Conservation (phyloP, 2,797 vertebrate genomes). For the Orestias chungarensis region DNA sequence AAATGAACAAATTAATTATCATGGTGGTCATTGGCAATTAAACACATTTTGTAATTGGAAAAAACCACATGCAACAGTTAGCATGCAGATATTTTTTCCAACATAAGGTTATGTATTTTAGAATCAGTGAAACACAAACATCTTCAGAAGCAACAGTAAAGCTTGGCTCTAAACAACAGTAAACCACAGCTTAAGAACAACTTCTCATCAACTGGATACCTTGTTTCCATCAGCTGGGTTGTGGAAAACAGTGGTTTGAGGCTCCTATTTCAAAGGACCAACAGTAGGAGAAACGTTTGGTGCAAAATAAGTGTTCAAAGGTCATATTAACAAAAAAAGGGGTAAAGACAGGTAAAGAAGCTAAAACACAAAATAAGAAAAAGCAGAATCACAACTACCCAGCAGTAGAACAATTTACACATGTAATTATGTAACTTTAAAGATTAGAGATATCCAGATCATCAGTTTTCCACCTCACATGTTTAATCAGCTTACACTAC, state of each 20-base stretch:
- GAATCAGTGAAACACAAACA: slow-evolving; percentile 24
- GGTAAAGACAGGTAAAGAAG: not conserved
- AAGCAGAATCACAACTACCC: slow-evolving; percentile 5
- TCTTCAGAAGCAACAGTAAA: slow-evolving; percentile 35
- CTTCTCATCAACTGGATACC: slow-evolving; percentile 81
- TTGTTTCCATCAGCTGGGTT: slow-evolving; percentile 98
- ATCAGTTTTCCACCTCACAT: slow-evolving; percentile 26
- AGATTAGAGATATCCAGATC: slow-evolving; percentile 8
- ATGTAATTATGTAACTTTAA: slow-evolving; percentile 5
- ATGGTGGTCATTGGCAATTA: not conserved
- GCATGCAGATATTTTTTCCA: slow-evolving; percentile 22
- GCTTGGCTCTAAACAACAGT: slow-evolving; percentile 31
- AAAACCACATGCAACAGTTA: slow-evolving; percentile 43
- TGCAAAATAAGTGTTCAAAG: slow-evolving; percentile 57
- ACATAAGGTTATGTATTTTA: not conserved
- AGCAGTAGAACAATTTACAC: slow-evolving; percentile 10
- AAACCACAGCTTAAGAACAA: slow-evolving; percentile 36
- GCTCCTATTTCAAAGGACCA: slow-evolving; percentile 86
- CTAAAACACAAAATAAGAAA: not conserved
- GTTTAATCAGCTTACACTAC: not conserved
- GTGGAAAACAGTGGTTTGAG: slow-evolving; percentile 99
- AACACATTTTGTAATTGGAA: not conserved
- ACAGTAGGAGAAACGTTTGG: slow-evolving; percentile 72
- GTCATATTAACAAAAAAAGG: slow-evolving; percentile 30
- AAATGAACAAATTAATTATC: not conserved